phyloP scores from a whole-genome alignment of 2,797 vertebrate genomes.

The Melanogrammus aeglefinus region DNA sequence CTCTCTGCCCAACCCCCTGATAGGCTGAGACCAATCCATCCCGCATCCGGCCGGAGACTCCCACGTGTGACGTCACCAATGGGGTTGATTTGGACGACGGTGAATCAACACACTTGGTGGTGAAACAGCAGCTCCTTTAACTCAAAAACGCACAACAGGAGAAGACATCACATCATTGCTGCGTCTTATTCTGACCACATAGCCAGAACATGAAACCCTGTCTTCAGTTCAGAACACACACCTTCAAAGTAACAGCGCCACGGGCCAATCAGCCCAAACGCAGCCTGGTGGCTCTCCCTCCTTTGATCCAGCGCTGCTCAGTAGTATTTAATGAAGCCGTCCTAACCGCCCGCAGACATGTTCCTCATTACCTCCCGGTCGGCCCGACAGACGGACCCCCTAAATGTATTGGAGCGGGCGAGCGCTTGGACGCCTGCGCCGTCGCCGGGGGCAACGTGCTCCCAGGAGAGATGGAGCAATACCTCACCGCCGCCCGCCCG shows the following conservation, averaged over 20 bases:
- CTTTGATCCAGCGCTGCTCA: not conserved
- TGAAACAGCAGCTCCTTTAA: not conserved
- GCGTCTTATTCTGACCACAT: not conserved
- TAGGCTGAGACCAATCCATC: not conserved
- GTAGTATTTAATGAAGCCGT: not conserved
- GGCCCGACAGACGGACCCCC: not conserved
- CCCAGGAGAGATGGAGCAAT: not conserved
- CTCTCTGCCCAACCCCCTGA: not conserved
- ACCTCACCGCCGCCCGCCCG: not conserved
- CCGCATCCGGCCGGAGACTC: not conserved
- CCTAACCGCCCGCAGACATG: not conserved
- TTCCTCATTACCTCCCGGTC: not conserved
- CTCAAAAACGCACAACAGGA: not conserved
- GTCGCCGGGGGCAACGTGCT: no score
- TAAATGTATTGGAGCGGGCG: not conserved
- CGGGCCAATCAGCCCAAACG: not conserved
- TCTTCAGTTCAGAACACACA: not conserved
- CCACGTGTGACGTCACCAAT: not conserved
- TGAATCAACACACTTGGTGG: not conserved
- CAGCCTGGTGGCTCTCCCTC: not conserved
- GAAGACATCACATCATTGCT: not conserved
- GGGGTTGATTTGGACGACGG: not conserved
- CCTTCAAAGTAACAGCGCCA: not conserved
- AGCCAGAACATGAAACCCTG: no score
- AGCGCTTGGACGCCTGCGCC: no score